A percentile compares a stretch with the other conserved stretches of the same genome.
Evolutionary conservation across 2,797 vertebrate genomes (phyloP).

Genomic region (Coendou prehensilis): DNA sequence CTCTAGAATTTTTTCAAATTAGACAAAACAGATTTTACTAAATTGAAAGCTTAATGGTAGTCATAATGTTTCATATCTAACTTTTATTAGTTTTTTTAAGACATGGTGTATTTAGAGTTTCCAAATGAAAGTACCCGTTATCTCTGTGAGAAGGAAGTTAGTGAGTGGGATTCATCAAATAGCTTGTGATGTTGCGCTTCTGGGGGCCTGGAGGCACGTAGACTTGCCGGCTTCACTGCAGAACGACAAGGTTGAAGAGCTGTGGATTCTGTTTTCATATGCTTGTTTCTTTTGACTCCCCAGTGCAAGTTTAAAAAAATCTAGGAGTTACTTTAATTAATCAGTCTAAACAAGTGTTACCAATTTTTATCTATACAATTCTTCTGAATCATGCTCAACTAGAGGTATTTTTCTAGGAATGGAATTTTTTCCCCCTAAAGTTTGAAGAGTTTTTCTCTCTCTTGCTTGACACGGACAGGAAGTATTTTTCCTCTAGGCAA

Average conservation of each 20-base stretch:
- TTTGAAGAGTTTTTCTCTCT: conserved; percentile 6
- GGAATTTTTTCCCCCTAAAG: background rate
- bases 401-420: background rate
- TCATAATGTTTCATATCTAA: conserved; percentile 41
- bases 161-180: conserved; percentile 7
- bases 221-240: background rate
- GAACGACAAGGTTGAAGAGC: conserved; percentile 13
- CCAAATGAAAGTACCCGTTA: background rate
- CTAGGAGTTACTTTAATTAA: background rate
- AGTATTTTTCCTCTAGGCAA: background rate
- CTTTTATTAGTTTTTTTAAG: background rate
- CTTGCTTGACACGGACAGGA: background rate
- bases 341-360: background rate
- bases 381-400: background rate
- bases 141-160: conserved; percentile 51
- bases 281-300: conserved; percentile 25
- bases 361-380: background rate
- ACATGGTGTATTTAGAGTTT: background rate
- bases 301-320: conserved; percentile 22
- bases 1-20: conserved; percentile 38
- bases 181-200: background rate
- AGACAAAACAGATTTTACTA: conserved; percentile 34
- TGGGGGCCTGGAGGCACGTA: background rate
- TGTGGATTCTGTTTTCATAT: conserved; percentile 10
- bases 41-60: conserved; percentile 3